A percentile compares a stretch with the other conserved stretches of the same genome.
These are phyloP conservation scores for Phyllostomus hastatus DNA, from an alignment of 2,113 vertebrate genomes.

Conservation along the genomic window DNA sequence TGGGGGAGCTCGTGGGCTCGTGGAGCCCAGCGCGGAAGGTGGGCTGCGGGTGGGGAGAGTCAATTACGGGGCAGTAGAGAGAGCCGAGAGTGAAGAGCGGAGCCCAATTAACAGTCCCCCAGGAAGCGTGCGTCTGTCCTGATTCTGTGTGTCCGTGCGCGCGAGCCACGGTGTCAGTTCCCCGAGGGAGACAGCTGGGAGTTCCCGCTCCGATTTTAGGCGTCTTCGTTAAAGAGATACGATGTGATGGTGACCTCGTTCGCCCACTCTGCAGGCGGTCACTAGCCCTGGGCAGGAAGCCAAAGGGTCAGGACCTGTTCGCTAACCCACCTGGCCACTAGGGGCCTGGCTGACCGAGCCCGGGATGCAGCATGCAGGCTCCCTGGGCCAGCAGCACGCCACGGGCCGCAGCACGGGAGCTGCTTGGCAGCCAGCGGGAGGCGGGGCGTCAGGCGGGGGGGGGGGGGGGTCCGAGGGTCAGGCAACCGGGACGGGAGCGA, in stretches of 20 bases:
- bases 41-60: background rate
- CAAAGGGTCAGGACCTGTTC: background rate
- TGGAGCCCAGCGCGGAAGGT: accelerated
- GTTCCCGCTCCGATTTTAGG: background rate
- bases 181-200: background rate
- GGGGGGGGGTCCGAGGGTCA: background rate
- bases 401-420: background rate
- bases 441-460: background rate
- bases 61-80: accelerated
- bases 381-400: background rate
- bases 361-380: background rate
- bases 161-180: background rate
- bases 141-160: background rate
- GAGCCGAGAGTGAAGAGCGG: background rate
- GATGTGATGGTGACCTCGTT: background rate
- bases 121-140: background rate
- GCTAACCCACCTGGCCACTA: background rate
- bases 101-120: background rate
- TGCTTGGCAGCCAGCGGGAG: background rate
- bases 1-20: too few relatives aligned
- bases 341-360: background rate
- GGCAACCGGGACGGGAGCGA: background rate
- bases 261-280: background rate
- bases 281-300: background rate
- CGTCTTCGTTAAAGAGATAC: background rate